Conservation (phyloP, 2,113 vertebrate genomes). For the Hepsetus odoe region DNA sequence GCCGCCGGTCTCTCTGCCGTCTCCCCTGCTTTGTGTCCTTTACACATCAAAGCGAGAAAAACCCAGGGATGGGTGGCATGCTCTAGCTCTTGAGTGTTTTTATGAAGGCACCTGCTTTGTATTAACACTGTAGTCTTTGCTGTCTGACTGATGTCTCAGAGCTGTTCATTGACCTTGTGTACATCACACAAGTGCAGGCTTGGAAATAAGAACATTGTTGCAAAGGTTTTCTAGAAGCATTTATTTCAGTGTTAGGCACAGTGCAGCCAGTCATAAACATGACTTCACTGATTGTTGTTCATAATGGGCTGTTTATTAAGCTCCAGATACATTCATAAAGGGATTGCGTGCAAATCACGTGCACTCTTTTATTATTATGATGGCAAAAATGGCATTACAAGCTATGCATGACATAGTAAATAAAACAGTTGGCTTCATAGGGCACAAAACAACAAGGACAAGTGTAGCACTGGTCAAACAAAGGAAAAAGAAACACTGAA, state of each 20-base stretch:
- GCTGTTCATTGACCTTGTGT: not conserved
- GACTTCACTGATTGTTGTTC: not conserved
- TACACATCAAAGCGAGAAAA: constrained; percentile 37
- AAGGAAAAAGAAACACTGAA: not conserved
- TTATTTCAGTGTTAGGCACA: constrained; percentile 29
- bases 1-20: not conserved
- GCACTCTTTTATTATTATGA: not conserved
- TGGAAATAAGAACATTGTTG: not conserved
- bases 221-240: constrained; percentile 5
- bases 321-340: constrained; percentile 8
- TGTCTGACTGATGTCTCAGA: not conserved
- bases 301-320: not conserved
- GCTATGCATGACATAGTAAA: constrained; percentile 10
- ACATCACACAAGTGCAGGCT: not conserved
- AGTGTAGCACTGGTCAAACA: not conserved
- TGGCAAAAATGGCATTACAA: not conserved
- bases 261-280: constrained; percentile 15
- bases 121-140: not conserved
- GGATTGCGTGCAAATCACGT: not conserved
- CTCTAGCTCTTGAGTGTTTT: not conserved
- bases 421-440: not conserved
- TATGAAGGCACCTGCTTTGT: constrained; percentile 9
- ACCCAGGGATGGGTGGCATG: not conserved
- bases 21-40: constrained; percentile 10
- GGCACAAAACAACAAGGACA: not conserved